A percentile compares a stretch with the other conserved stretches of the same genome.
Conservation (phyloP, 2,888 invertebrate species). For the Iselma pallidipennis region DNA sequence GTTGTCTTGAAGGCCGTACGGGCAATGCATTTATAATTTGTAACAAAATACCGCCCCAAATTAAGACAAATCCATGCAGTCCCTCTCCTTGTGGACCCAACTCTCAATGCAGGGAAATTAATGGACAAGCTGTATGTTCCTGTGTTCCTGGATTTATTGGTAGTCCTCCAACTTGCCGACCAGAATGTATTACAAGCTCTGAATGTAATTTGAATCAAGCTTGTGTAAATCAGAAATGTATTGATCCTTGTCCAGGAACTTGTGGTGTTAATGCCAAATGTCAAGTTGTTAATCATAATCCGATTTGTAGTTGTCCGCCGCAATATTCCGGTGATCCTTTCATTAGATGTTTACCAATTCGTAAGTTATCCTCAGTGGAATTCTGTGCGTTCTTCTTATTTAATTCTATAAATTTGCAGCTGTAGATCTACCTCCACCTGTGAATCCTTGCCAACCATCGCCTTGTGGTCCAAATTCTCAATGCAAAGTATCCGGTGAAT, state of each 20-base stretch:
- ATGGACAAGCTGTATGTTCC: slow-evolving; percentile 71
- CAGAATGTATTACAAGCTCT: slow-evolving; percentile 71
- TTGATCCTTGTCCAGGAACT: slow-evolving; percentile 62
- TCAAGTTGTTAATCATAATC: slow-evolving; percentile 62
- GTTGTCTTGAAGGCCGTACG: slow-evolving; percentile 69
- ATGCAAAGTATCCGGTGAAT: too few species aligned
- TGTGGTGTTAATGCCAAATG: slow-evolving; percentile 62
- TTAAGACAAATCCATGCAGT: slow-evolving; percentile 61
- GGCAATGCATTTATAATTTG: slow-evolving; percentile 77
- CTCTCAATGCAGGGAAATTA: slow-evolving; percentile 69
- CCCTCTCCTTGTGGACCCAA: slow-evolving; percentile 74
- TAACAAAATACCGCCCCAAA: slow-evolving; percentile 54
- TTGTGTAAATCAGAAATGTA: slow-evolving; percentile 60
- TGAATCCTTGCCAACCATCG: slow-evolving; percentile 57
- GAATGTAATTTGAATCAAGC: slow-evolving; percentile 58
- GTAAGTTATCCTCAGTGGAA: too few species aligned
- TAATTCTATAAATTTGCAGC: neutral
- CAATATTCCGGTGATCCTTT: slow-evolving; percentile 66
- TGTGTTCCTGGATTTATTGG: slow-evolving; percentile 71
- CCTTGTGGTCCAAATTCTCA: slow-evolving; percentile 58
- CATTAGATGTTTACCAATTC: slow-evolving; percentile 58
- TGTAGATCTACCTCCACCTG: slow-evolving; percentile 25
- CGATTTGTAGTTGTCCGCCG: slow-evolving; percentile 62
- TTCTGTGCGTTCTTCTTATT: too few species aligned
- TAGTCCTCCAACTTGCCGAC: slow-evolving; percentile 72